Percentiles rank a stretch among this genome's conserved stretches.
phyloP scores from a whole-genome alignment of 2,888 invertebrate species.

The Gandaritis pyraliata region DNA sequence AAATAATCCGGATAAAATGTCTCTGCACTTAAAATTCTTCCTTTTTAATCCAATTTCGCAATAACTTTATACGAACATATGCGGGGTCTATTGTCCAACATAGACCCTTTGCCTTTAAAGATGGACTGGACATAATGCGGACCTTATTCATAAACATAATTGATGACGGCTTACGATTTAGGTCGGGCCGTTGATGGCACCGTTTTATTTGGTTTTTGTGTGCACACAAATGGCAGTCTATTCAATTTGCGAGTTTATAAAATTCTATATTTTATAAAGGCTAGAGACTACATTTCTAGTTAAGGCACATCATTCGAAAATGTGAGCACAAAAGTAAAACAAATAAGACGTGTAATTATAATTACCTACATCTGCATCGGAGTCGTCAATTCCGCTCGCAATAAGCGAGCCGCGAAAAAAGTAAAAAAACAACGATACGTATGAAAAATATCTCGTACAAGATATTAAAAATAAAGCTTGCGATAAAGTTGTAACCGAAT shows the following conservation, averaged over 20 bases:
- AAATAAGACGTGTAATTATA: constrained; percentile 12
- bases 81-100: constrained; percentile 66
- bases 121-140: constrained; percentile 57
- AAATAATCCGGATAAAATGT: constrained; percentile 67
- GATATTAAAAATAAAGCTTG: constrained; percentile 69
- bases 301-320: not conserved
- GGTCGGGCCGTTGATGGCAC: constrained; percentile 56
- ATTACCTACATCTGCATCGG: constrained; percentile 23
- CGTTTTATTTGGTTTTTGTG: constrained; percentile 69
- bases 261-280: constrained; percentile 34
- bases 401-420: constrained; percentile 50
- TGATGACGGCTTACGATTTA: constrained; percentile 71
- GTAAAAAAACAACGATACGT: constrained; percentile 52
- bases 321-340: constrained; percentile 11
- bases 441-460: constrained; percentile 65
- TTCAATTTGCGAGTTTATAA: constrained; percentile 51
- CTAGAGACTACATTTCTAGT: not conserved
- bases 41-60: constrained; percentile 77
- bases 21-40: constrained; percentile 54
- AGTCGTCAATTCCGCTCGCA: constrained; percentile 20
- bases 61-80: constrained; percentile 68
- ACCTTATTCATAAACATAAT: constrained; percentile 65
- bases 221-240: constrained; percentile 51
- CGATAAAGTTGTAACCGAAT: constrained; percentile 63
- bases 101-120: constrained; percentile 67